Evolutionary conservation across 2,888 invertebrate genomes (phyloP), one percentile per base, ranked within the genome.

Genomic region (Heteromyza rotundicornis): DNA sequence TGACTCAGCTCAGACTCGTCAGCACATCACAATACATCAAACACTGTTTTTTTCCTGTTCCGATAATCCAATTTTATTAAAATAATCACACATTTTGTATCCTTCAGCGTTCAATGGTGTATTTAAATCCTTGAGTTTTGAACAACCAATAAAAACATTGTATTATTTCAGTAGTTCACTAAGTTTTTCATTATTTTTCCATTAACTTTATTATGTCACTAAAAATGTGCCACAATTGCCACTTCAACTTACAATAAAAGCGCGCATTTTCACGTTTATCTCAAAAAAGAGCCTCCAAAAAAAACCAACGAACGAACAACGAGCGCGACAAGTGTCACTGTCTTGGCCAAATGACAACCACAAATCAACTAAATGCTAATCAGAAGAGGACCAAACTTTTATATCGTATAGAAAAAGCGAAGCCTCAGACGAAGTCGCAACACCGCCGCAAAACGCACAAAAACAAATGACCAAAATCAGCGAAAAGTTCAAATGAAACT

Each of bases 301-400:
- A 8, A n/a, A n/a, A n/a, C 16, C 16, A 44, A 27, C 56, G 44
- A 44, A 52, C n/a, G 56, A 16, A 14, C 50, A 55, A 51, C 36
- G 50, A 53, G 59, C 51, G 40, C 59, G 23, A 50, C 35, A 8
- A 55, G 50, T 67, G 62, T 63, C 68, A 69, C 65, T 57, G 73
- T 75, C 77, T 73, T 69, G 70, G 70, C 66, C 68, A 66, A 71
- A 68, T 71, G 78, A 73, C 77, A 73, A 72, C 68, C 73, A 67
- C 70, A 72, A 76, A 75, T 70, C 75, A 78, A 81, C 81, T 81
- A 81, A 81, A 80, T 76, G 75, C 70, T 76, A 74, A 75, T 73
- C 73, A 79, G 70, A 65, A 67, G 53, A 63, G 64, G 69, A 65
- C 68, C 73, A 75, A 75, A 74, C 78, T 79, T 76, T 74, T 81